These are phyloP conservation scores for Petrosia ficiformis DNA, from an alignment of 37 sponge, comb jelly and placozoan genomes.

Conservation along the genomic window DNA sequence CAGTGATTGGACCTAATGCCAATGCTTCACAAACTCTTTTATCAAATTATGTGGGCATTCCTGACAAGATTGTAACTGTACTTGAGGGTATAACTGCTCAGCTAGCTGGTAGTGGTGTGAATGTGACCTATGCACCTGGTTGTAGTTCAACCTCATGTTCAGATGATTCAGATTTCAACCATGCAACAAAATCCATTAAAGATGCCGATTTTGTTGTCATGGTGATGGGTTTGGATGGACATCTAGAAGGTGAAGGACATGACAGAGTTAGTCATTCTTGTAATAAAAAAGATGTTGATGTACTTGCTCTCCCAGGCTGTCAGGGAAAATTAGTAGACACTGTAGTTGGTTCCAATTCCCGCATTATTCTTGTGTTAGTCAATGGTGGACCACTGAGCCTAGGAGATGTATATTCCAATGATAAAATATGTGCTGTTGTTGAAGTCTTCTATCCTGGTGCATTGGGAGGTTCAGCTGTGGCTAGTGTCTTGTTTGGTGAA, in stretches of 20 bases:
- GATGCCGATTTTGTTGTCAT: constrained; percentile 53
- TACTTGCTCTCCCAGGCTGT: constrained; percentile 48
- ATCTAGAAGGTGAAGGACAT: constrained; percentile 54
- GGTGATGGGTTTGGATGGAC: constrained; percentile 58
- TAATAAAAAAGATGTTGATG: not conserved
- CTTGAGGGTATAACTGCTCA: constrained; percentile 43
- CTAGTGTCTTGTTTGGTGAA: constrained; percentile 54
- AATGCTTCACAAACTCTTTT: constrained; percentile 30
- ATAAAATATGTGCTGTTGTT: constrained; percentile 35
- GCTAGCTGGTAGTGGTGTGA: not conserved
- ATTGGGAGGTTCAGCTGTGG: constrained; percentile 59
- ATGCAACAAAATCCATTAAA: constrained; percentile 15
- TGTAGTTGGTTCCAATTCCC: constrained; percentile 2
- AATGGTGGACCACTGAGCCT: constrained; percentile 70
- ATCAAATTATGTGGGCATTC: constrained; percentile 59
- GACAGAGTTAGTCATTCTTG: constrained; percentile 40
- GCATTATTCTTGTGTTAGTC: constrained; percentile 47
- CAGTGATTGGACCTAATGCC: constrained; percentile 68
- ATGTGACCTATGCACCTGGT: constrained; percentile 27
- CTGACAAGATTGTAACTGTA: constrained; percentile 19
- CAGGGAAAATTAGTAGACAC: constrained; percentile 41
- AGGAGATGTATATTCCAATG: not conserved
- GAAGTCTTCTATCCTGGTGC: constrained; percentile 79
- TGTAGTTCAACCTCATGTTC: constrained; percentile 19
- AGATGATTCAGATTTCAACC: constrained; percentile 22